Base-by-base conservation (phyloP, 2,113 vertebrate genomes). In the Gadus macrocephalus region DNA sequence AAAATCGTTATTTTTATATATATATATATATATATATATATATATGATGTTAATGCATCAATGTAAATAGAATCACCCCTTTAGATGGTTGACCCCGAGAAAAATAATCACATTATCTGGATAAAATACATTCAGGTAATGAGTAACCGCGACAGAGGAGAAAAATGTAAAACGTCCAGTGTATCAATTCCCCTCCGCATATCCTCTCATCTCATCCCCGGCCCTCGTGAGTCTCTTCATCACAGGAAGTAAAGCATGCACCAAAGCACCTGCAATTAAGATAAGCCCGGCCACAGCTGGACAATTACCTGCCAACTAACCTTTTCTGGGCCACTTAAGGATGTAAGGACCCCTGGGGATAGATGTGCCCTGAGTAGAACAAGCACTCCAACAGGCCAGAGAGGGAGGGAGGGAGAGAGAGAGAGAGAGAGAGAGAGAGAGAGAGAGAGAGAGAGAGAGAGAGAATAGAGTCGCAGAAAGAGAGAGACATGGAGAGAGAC, bases 291-390 rank as follows among this genome's bases (percentile, higher is more conserved):
- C 81, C 83, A 84, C 86, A 87, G 85, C 87, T 89, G 86, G 85
- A 91, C 88, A 91, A 91, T 91, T 91, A 91, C 89, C 87, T 91
- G 81, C 82, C 81, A 86, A 82, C 89, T 88, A 90, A 91, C 88
- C 90, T 91, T 92, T 91, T 89, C 88, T 89, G 86, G 77, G 83
- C 77, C 86, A 90, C 86, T 90, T 90, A 86, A 88, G 81, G 86
- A 84, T 69, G 75, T 86, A 88, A 91, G 90, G 86, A 85, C 88
- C 86, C 85, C 89, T 80, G 83, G 82, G 87, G 82, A 89, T 82
- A 80, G 71, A 87, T 83, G 86, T 87, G 77, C 72, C 81, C 79
- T 73, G 66, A 83, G 80, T 78, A 79, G 83, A 88, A 85, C 81
- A 81, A 69, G 85, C 78, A 83, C 85, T 90, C 89, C 76, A 83